A percentile compares a stretch with the other conserved stretches of the same genome.
Conservation (phyloP, 2,797 vertebrate species). For the Schizopygopsis malacanthus region DNA sequence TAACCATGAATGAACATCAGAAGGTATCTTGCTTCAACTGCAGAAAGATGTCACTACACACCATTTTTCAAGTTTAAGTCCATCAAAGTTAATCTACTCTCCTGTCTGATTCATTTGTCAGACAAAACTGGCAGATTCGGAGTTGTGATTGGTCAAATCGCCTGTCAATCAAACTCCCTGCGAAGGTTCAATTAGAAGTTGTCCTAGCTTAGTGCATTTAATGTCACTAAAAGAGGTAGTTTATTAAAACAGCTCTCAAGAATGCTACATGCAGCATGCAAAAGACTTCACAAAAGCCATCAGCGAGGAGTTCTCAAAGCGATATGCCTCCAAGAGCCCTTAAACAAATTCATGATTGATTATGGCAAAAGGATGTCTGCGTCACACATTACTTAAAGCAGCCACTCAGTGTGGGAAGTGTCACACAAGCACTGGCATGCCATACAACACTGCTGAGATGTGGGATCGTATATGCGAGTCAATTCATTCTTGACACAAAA, state of each 20-base stretch:
- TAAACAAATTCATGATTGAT: slow-evolving; percentile 24
- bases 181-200: not conserved
- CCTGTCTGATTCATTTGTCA: not conserved
- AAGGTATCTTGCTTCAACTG: no score
- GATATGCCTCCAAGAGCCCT: slow-evolving; percentile 18
- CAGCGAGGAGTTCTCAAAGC: not conserved
- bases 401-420: slow-evolving; percentile 36
- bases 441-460: not conserved
- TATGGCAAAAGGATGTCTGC: slow-evolving; percentile 8
- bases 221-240: not conserved
- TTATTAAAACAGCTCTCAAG: slow-evolving; percentile 23
- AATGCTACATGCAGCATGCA: not conserved
- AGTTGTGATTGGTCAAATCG: not conserved
- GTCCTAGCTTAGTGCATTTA: not conserved
- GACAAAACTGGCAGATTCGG: no score
- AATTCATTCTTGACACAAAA: slow-evolving; percentile 31
- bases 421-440: slow-evolving; percentile 8
- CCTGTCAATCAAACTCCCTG: not conserved
- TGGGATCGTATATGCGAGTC: not conserved
- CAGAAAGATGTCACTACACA: no score
- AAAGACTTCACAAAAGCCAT: slow-evolving; percentile 11
- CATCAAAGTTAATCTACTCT: not conserved
- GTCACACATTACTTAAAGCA: slow-evolving; percentile 10
- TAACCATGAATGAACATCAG: no score
- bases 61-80: not conserved